These are phyloP conservation scores for Hemicrepidius hirtus DNA, from an alignment of 2,888 invertebrate species.

Conservation along the genomic window DNA sequence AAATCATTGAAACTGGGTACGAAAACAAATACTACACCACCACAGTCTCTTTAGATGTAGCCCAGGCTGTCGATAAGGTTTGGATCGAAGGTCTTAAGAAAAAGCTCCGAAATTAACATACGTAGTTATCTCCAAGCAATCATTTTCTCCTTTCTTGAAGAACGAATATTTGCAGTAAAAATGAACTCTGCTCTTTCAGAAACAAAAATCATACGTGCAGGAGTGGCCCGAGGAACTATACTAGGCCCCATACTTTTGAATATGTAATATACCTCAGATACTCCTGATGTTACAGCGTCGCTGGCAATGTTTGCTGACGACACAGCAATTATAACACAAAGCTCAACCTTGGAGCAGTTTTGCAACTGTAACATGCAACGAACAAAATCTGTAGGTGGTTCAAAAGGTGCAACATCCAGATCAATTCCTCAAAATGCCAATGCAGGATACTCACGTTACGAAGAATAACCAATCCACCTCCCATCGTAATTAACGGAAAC, in stretches of 20 bases:
- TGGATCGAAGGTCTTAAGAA: slow-evolving; percentile 12
- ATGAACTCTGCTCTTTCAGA: not conserved
- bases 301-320: slow-evolving; percentile 8
- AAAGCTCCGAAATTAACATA: not conserved
- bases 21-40: slow-evolving; percentile 18
- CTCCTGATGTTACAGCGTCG: not conserved
- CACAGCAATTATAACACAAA: slow-evolving; percentile 13
- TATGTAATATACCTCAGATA: slow-evolving; percentile 11
- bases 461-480: slow-evolving; percentile 2
- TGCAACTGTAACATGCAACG: not conserved
- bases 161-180: slow-evolving; percentile 6
- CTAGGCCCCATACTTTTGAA: slow-evolving; percentile 9
- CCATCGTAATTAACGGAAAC: slow-evolving; percentile 11
- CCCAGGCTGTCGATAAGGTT: slow-evolving; percentile 4
- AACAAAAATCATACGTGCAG: not conserved
- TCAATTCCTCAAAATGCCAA: slow-evolving; percentile 14
- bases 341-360: not conserved
- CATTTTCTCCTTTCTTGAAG: slow-evolving; percentile 7
- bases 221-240: not conserved
- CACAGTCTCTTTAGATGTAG: not conserved
- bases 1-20: slow-evolving; percentile 5
- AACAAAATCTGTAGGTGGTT: slow-evolving; percentile 7
- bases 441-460: slow-evolving; percentile 12
- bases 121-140: slow-evolving; percentile 1
- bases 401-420: slow-evolving; percentile 6